phyloP scores from a whole-genome alignment of 2,113 vertebrate genomes.

The Deroptyus accipitrinus region DNA sequence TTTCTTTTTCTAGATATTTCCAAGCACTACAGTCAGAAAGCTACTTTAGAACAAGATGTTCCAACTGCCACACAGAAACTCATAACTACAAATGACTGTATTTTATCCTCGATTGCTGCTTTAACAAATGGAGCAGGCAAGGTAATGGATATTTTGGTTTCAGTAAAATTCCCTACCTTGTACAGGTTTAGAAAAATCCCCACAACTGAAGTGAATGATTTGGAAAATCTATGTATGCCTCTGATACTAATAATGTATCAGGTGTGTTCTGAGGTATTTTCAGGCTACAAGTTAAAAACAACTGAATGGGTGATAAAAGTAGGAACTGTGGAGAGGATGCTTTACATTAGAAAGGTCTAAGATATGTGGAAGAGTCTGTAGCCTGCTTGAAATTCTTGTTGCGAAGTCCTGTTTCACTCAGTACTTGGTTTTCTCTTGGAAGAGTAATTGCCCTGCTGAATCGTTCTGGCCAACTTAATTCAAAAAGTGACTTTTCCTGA shows the following conservation, averaged over 20 bases:
- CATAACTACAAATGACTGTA: constrained; percentile 92
- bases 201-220: neutral
- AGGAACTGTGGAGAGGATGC: neutral
- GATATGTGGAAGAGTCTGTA: neutral
- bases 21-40: constrained; percentile 94
- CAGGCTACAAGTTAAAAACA: neutral
- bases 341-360: neutral
- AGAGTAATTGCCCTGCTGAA: neutral
- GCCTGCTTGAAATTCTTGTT: neutral
- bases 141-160: constrained; percentile 72
- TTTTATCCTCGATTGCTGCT: constrained; percentile 88
- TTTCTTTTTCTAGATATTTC: constrained; percentile 83
- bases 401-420: neutral
- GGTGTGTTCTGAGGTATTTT: neutral
- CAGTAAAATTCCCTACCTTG: neutral
- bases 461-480: neutral
- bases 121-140: constrained; percentile 88
- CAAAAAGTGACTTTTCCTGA: constrained; percentile 7
- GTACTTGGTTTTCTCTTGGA: neutral
- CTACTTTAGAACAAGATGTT: constrained; percentile 87
- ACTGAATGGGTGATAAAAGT: neutral
- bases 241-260: neutral
- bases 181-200: neutral
- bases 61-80: constrained; percentile 95
- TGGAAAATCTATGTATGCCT: neutral